Evolutionary conservation across 2,113 vertebrate species (phyloP), one percentile per base, ranked within the genome.

Genomic region (Petromus typicus): DNA sequence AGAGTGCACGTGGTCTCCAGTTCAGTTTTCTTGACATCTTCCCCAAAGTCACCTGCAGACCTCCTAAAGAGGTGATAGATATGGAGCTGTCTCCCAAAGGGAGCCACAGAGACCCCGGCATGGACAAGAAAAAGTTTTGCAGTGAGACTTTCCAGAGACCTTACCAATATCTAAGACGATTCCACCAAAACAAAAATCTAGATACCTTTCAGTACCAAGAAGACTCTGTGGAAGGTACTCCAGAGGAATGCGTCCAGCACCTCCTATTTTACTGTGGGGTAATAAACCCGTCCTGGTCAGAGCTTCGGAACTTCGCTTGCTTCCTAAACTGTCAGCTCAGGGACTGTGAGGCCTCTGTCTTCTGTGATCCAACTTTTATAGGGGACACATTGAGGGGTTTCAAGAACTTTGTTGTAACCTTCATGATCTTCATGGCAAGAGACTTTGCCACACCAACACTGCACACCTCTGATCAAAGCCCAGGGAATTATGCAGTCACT

Each of bases 371-470:
- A 6, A 14, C 1, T 0, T 97, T 99, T 51, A 98, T 98, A 11
- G 98, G 98, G n/a, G 99, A 99, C 97, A 99, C 98, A 0, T 92
- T 99, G 67, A 83, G 51, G 1, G 99, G 99, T 48, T 99, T 99
- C 98, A 99, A 99, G 98, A 99, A 97, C 89, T 99, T 99, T 96
- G 99, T 99, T 8, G 99, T 99, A 7, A 96, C 98, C 84, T 99
- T 99, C 98, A 99, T 99, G 99, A 99, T 99, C 97, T 94, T 99
- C 40, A 99, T 99, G 99, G 99, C 99, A 0, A 99, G 99, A 71
- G 99, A 99, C 95, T 99, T 99, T 88, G 99, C 99, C 23, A 99
- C 99, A 0, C 99, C 99, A 0, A 99, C 99, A 4, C 98, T 99
- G 2, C 98, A 97, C 73, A 99, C 99, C 95, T 99, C 99, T 3